Conservation (phyloP, 2,797 vertebrate genomes). For the Coregonus ussuriensis region DNA sequence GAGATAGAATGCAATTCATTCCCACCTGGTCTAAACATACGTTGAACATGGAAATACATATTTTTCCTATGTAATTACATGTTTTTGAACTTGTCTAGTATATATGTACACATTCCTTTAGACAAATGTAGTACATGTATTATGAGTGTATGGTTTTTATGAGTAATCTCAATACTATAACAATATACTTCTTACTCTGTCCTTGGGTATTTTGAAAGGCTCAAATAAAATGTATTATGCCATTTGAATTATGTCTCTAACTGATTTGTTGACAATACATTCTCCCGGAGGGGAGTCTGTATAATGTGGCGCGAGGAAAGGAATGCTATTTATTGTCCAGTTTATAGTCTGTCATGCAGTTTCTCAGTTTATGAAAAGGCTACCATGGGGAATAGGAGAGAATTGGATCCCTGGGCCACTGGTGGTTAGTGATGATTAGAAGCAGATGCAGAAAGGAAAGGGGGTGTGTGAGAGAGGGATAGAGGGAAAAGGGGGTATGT, state of each 20-base stretch:
- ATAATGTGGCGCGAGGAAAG: too few relatives aligned
- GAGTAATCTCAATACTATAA: too few relatives aligned
- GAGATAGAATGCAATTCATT: background rate
- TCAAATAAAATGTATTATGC: too few relatives aligned
- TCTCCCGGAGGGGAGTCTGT: too few relatives aligned
- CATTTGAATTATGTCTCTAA: too few relatives aligned
- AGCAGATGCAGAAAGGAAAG: conserved; percentile 61
- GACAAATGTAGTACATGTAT: too few relatives aligned
- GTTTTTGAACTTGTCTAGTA: background rate
- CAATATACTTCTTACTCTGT: too few relatives aligned
- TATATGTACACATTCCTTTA: background rate
- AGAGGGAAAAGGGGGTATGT: too few relatives aligned
- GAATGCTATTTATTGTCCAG: conserved; percentile 18
- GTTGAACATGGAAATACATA: background rate
- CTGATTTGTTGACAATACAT: too few relatives aligned
- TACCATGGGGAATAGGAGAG: conserved; percentile 36
- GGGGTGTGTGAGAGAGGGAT: conserved; percentile 42
- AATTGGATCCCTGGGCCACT: conserved; percentile 28
- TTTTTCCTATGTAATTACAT: background rate
- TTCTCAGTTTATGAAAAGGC: conserved; percentile 32
- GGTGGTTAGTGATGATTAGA: conserved; percentile 53
- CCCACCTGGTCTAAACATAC: conserved; percentile 3
- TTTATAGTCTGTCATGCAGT: conserved; percentile 15
- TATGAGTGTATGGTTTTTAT: too few relatives aligned
- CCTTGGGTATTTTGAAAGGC: too few relatives aligned